Percentiles rank a stretch among this genome's conserved stretches.
These are phyloP conservation scores for Meloe dianella DNA, from an alignment of 2,888 invertebrate species.

Conservation along the genomic window DNA sequence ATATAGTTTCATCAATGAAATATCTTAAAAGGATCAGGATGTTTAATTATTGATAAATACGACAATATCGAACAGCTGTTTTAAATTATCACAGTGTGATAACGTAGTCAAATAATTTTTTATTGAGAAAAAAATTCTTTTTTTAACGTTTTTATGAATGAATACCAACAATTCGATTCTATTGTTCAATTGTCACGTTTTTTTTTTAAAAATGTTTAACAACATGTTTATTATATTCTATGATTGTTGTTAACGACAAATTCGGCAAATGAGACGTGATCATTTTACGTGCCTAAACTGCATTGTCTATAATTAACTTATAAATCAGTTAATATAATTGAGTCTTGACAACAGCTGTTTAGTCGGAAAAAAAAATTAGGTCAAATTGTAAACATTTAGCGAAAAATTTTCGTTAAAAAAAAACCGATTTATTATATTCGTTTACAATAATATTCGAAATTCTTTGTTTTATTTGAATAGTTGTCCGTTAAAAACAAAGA, in stretches of 20 bases:
- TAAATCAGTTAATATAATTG: background rate
- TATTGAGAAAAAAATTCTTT: background rate
- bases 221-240: slow-evolving; percentile 14
- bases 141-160: background rate
- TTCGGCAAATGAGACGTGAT: slow-evolving; percentile 27
- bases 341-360: background rate
- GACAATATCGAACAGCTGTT: slow-evolving; percentile 10
- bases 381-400: background rate
- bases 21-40: background rate
- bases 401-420: background rate
- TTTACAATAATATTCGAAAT: background rate
- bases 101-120: slow-evolving; percentile 8
- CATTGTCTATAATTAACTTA: background rate
- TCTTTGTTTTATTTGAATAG: slow-evolving; percentile 11
- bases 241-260: slow-evolving; percentile 22
- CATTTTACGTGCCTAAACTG: slow-evolving; percentile 19
- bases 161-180: background rate
- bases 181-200: slow-evolving; percentile 2
- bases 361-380: background rate
- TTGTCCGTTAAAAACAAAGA: slow-evolving; percentile 13
- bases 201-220: slow-evolving; percentile 1
- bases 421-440: background rate
- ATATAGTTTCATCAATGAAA: slow-evolving; percentile 3
- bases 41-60: slow-evolving; percentile 10
- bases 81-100: background rate